Evolutionary conservation across 2,888 invertebrate genomes (phyloP).

Genomic region (Dynastes grantii): DNA sequence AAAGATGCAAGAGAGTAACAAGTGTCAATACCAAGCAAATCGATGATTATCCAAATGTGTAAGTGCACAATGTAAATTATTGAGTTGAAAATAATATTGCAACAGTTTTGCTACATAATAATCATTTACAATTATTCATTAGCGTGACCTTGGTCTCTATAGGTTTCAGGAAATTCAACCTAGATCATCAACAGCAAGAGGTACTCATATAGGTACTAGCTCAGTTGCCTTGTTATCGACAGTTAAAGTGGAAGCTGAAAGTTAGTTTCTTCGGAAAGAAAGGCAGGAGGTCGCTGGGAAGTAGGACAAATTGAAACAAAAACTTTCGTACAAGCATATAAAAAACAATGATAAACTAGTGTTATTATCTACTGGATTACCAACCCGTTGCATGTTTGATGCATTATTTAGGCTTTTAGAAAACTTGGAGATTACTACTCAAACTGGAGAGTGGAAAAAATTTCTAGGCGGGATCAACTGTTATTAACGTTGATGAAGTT

Average conservation of each 20-base stretch:
- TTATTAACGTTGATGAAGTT: constrained; percentile 57
- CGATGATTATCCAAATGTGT: background rate
- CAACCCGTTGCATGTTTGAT: constrained; percentile 50
- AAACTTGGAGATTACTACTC: constrained; percentile 50
- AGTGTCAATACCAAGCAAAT: background rate
- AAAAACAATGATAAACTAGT: background rate
- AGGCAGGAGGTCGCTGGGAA: background rate
- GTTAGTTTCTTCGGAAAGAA: background rate
- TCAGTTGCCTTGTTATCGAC: background rate
- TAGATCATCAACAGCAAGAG: background rate
- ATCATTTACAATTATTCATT: background rate
- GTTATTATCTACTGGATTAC: constrained; percentile 54
- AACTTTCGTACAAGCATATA: background rate
- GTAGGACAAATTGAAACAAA: background rate
- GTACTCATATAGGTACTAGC: no score
- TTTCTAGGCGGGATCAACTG: constrained; percentile 46
- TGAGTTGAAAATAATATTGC: background rate
- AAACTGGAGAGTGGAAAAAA: constrained; percentile 45
- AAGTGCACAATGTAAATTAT: background rate
- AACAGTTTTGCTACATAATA: background rate
- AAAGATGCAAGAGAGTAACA: background rate
- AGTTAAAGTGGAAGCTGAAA: background rate
- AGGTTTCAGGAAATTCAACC: background rate
- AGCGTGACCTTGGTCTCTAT: background rate
- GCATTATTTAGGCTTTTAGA: constrained; percentile 43